These are phyloP conservation scores for Schizopygopsis malacanthus DNA, from an alignment of 2,797 vertebrate genomes.

Conservation along the genomic window DNA sequence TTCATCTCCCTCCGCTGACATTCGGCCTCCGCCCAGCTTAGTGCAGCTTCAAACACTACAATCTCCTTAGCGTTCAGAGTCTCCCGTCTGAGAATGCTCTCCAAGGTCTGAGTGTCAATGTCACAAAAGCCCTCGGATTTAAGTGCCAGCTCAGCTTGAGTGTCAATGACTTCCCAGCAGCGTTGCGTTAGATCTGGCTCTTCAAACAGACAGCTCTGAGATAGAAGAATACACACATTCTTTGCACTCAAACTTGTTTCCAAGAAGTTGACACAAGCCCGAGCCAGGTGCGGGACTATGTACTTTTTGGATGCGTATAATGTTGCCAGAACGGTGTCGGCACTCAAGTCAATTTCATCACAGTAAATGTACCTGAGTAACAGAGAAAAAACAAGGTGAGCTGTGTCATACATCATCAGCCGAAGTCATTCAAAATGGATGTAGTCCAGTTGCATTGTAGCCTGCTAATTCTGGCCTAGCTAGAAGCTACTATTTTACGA, in stretches of 20 bases:
- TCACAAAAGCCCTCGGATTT: conserved; percentile 97
- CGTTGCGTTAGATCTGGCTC: conserved; percentile 98
- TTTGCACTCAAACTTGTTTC: conserved; percentile 97
- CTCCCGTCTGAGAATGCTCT: conserved; percentile 95
- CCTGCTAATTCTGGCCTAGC: conserved; percentile 35
- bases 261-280: conserved; percentile 96
- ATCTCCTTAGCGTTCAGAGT: conserved; percentile 99
- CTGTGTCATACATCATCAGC: neutral
- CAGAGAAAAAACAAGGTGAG: conserved; percentile 15
- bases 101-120: conserved; percentile 95
- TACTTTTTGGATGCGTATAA: conserved; percentile 98
- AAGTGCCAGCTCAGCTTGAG: conserved; percentile 94
- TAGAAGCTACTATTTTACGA: conserved; percentile 36
- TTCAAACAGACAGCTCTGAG: conserved; percentile 97
- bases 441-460: neutral
- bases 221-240: conserved; percentile 95
- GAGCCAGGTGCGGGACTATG: conserved; percentile 96
- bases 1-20: conserved; percentile 92
- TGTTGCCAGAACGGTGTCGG: conserved; percentile 95
- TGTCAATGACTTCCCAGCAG: conserved; percentile 99
- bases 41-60: conserved; percentile 93
- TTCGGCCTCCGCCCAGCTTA: conserved; percentile 96
- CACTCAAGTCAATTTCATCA: conserved; percentile 96
- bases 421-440: conserved; percentile 23
- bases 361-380: conserved; percentile 94